These are phyloP conservation scores for Anguilla rostrata DNA, from an alignment of 2,113 vertebrate species.

Conservation along the genomic window DNA sequence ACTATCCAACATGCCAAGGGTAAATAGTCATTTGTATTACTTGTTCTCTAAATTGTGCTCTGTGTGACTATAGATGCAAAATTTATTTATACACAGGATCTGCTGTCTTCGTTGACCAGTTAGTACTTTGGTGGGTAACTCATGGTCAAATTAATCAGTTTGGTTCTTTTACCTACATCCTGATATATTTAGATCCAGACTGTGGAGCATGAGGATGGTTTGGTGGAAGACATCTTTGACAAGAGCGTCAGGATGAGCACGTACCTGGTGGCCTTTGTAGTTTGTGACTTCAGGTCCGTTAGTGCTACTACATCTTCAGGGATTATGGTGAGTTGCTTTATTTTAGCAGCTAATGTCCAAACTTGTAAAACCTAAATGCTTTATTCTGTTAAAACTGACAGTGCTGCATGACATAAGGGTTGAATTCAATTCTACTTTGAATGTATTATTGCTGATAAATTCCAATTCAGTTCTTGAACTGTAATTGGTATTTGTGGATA, in stretches of 20 bases:
- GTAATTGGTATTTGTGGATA: too few species aligned
- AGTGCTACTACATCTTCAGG: conserved; percentile 36
- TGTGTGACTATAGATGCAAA: too few species aligned
- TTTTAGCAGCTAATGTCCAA: not conserved
- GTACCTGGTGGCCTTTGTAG: conserved; percentile 43
- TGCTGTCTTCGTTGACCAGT: too few species aligned
- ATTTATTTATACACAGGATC: too few species aligned
- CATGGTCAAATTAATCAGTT: not conserved
- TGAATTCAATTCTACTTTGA: too few species aligned
- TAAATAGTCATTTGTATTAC: conserved; percentile 25
- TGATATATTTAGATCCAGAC: conserved; percentile 37
- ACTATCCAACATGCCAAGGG: conserved; percentile 66
- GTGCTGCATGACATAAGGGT: too few species aligned
- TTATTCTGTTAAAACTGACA: not conserved
- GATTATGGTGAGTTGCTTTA: conserved; percentile 44
- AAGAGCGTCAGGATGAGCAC: conserved; percentile 50
- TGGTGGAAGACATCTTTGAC: conserved; percentile 49
- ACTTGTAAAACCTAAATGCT: not conserved
- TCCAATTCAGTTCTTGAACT: too few species aligned
- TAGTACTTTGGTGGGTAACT: too few species aligned
- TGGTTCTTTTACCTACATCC: not conserved
- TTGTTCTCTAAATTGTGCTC: not conserved
- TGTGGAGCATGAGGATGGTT: conserved; percentile 38
- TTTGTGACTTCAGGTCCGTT: conserved; percentile 48
- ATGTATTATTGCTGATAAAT: too few species aligned